These are phyloP conservation scores for Steinernema hermaphroditum DNA, from an alignment of 2,888 invertebrate genomes.

Conservation along the genomic window DNA sequence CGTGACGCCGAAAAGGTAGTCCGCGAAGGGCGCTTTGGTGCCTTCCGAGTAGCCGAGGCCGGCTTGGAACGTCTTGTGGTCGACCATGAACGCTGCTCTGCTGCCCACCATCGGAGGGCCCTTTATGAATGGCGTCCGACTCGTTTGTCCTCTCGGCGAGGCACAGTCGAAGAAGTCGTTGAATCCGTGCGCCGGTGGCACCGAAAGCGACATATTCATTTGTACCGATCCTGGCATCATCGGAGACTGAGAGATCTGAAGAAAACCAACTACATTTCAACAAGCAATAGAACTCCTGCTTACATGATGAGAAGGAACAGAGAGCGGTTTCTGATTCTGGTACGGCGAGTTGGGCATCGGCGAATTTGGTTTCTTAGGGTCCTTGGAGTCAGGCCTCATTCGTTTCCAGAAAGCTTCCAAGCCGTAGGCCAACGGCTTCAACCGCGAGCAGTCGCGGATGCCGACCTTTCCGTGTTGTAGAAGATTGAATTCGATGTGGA, in stretches of 20 bases:
- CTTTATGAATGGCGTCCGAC: background rate
- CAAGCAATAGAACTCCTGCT: too few relatives aligned
- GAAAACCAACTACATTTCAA: too few relatives aligned
- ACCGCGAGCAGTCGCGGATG: slow-evolving; percentile 45
- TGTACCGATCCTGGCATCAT: background rate
- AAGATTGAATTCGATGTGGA: slow-evolving; percentile 54
- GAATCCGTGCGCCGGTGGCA: background rate
- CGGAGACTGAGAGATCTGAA: slow-evolving; percentile 6
- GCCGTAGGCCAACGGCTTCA: slow-evolving; percentile 44
- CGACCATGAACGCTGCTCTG: background rate
- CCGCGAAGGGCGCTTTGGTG: background rate
- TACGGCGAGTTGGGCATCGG: slow-evolving; percentile 18
- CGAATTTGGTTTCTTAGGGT: background rate
- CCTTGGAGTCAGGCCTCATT: background rate
- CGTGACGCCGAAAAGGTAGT: background rate
- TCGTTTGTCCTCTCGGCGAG: background rate
- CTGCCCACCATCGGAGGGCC: background rate
- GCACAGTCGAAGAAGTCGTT: slow-evolving; percentile 8
- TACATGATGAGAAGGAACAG: background rate
- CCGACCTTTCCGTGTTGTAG: slow-evolving; percentile 45
- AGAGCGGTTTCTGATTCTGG: background rate
- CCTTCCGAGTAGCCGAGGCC: background rate
- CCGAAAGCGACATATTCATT: slow-evolving; percentile 20
- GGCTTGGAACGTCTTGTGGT: slow-evolving; percentile 10
- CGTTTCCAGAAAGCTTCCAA: slow-evolving; percentile 41